phyloP scores from a whole-genome alignment of 1,140 invertebrate genomes.

The Drosophila guanche region DNA sequence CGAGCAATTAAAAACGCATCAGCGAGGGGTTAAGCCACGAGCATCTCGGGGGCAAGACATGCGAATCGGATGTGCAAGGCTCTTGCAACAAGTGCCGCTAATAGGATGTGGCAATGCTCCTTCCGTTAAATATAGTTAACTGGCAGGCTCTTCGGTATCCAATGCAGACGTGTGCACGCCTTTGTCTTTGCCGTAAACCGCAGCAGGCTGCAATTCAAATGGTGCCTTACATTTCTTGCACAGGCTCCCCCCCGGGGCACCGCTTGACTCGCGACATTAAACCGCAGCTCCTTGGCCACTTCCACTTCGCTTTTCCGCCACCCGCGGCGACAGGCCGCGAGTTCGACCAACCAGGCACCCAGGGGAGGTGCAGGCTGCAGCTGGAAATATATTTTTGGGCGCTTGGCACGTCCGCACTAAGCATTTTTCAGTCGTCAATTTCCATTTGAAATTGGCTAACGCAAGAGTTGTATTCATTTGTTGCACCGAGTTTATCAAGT shows the following conservation, averaged over 20 bases:
- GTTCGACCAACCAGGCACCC: constrained; percentile 7
- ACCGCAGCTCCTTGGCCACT: constrained; percentile 11
- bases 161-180: not conserved
- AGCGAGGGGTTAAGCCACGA: constrained; percentile 4
- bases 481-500: no score
- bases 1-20: constrained; percentile 74
- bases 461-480: no score
- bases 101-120: constrained; percentile 29
- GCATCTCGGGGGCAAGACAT: not conserved
- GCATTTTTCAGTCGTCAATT: no score
- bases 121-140: constrained; percentile 57
- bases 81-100: constrained; percentile 24
- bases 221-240: no score
- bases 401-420: no score
- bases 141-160: constrained; percentile 10
- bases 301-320: constrained; percentile 14
- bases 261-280: not conserved
- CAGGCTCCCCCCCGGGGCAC: no score
- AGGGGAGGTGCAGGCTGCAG: no score
- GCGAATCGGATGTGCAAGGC: constrained; percentile 16
- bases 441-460: no score
- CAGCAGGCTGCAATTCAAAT: constrained; percentile 68
- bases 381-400: no score
- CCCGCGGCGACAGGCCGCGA: constrained; percentile 28
- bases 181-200: constrained; percentile 11